Evolutionary conservation across 2,113 vertebrate species (phyloP).

Genomic region (Crotalus tigris): DNA sequence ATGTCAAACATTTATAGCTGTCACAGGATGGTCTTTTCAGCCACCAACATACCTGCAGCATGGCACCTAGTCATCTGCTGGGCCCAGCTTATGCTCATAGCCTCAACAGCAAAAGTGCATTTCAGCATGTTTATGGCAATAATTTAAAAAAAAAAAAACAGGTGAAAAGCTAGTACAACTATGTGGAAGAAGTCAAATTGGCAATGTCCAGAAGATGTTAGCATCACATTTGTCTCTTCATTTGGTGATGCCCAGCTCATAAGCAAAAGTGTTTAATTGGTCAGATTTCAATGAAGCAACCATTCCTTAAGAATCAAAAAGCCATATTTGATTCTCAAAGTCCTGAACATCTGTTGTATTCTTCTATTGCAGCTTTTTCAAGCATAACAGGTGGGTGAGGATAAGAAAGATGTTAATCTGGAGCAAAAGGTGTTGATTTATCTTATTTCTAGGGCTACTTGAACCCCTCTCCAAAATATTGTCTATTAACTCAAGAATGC

Average conservation of each 20-base stretch:
- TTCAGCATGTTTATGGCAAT: background rate
- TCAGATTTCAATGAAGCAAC: constrained; percentile 15
- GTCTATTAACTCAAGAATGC: background rate
- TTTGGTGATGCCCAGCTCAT: background rate
- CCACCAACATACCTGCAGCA: background rate
- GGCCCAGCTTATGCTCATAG: accelerated
- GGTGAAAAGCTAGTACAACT: background rate
- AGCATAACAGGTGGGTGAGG: background rate
- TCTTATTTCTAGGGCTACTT: background rate
- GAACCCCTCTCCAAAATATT: background rate
- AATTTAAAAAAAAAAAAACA: background rate
- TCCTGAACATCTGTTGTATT: background rate
- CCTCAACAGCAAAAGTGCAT: background rate
- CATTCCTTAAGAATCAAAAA: background rate
- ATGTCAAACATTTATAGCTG: background rate
- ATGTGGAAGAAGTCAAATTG: background rate
- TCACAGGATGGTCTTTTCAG: constrained; percentile 3
- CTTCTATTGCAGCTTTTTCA: background rate
- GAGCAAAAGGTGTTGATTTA: background rate
- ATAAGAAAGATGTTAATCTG: background rate
- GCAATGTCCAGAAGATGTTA: background rate
- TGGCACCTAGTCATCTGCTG: background rate
- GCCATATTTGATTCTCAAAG: background rate
- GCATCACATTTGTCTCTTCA: background rate
- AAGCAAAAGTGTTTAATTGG: background rate